Percentiles rank a stretch among this genome's conserved stretches.
Conservation (phyloP, 2,113 vertebrate genomes). For the Myodes glareolus region DNA sequence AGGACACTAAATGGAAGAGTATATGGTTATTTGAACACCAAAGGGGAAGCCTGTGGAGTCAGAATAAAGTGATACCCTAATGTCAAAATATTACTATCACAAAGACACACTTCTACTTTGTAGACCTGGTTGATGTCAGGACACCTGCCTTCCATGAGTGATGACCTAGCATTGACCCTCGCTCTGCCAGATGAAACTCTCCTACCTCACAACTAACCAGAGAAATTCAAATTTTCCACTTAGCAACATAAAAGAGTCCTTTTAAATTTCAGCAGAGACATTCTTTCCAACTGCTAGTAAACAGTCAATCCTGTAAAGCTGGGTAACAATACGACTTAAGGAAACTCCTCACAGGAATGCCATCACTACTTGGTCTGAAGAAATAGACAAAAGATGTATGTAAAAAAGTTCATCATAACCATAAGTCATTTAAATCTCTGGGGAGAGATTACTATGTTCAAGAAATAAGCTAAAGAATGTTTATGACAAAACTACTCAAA, state of each 20-base stretch:
- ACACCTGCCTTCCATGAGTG: background rate
- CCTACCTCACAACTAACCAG: background rate
- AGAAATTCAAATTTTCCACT: conserved; percentile 43
- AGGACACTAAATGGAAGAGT: background rate
- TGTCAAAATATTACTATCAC: background rate
- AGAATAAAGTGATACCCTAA: background rate
- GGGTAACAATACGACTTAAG: background rate
- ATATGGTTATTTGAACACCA: background rate
- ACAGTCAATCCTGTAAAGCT: background rate
- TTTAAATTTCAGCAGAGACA: background rate
- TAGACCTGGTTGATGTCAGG: background rate
- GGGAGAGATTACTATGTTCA: background rate
- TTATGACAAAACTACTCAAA: conserved; percentile 8
- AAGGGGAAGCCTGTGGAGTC: background rate
- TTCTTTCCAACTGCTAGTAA: background rate
- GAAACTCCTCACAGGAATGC: conserved; percentile 1
- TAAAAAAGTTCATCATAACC: background rate
- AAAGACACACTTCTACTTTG: background rate
- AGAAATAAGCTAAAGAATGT: conserved; percentile 6
- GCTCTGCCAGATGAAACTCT: background rate
- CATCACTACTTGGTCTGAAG: background rate
- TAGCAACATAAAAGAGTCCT: background rate
- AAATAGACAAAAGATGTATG: background rate
- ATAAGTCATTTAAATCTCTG: conserved; percentile 46
- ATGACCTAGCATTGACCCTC: background rate